Evolutionary conservation across 2,888 invertebrate species (phyloP).

Genomic region (Monopis laevigella): DNA sequence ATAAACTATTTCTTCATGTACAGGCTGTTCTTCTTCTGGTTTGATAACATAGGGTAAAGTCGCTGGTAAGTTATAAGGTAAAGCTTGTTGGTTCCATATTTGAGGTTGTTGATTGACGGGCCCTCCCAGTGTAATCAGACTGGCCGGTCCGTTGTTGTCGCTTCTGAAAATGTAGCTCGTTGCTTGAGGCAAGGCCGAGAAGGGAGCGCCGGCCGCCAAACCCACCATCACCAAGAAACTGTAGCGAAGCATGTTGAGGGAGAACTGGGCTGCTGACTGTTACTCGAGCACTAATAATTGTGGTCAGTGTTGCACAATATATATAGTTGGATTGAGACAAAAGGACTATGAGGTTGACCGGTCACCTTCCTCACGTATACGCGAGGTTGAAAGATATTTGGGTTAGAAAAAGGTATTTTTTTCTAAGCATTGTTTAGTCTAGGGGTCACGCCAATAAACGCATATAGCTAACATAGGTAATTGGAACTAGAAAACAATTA

Average conservation of each 20-base stretch:
- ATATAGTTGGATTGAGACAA: conserved; percentile 54
- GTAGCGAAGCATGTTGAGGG: background rate
- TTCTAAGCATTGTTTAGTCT: too few species aligned
- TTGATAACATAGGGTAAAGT: conserved; percentile 45
- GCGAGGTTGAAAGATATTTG: conserved; percentile 46
- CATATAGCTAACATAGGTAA: too few species aligned
- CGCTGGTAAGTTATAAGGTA: conserved; percentile 34
- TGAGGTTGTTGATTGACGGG: conserved; percentile 41
- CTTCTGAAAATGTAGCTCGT: conserved; percentile 64
- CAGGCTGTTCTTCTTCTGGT: conserved; percentile 38
- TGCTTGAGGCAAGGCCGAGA: conserved; percentile 49
- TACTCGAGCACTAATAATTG: conserved; percentile 12
- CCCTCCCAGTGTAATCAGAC: conserved; percentile 47
- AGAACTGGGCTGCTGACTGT: too few species aligned
- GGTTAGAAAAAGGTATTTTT: conserved; percentile 6
- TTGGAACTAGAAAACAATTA: too few species aligned
- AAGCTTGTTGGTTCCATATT: conserved; percentile 33
- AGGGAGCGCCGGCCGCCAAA: conserved; percentile 33
- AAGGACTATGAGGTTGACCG: conserved; percentile 43
- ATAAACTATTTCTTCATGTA: background rate
- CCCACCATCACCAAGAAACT: conserved; percentile 10
- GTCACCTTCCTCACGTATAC: conserved; percentile 46
- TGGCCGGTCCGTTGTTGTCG: conserved; percentile 56
- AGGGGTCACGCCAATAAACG: too few species aligned
- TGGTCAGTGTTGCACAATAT: conserved; percentile 55